phyloP scores from a whole-genome alignment of 2,888 invertebrate species.

The Tachina grossa region DNA sequence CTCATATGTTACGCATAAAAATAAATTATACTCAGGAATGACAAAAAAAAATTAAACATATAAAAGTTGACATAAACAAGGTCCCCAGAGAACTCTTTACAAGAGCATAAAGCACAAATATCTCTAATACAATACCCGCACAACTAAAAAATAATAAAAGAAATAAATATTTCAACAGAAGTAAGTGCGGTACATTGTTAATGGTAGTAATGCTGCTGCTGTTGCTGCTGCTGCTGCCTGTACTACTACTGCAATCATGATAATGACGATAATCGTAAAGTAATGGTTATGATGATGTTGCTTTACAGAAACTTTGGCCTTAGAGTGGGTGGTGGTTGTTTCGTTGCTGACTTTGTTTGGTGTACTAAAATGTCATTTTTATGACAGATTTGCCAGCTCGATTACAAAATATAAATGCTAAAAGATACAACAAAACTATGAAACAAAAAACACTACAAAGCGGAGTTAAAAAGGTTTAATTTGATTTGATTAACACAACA shows the following conservation, averaged over 20 bases:
- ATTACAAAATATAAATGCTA: conserved; percentile 74
- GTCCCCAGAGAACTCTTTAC: conserved; percentile 82
- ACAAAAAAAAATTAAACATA: conserved; percentile 47
- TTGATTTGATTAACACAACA: conserved; percentile 81
- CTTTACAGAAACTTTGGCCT: conserved; percentile 15
- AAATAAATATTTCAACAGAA: conserved; percentile 50
- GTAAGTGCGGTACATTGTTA: conserved; percentile 20
- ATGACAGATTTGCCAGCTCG: conserved; percentile 82
- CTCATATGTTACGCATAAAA: conserved; percentile 73
- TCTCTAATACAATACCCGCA: conserved; percentile 35
- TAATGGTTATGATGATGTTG: conserved; percentile 45
- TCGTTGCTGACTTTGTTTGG: conserved; percentile 11
- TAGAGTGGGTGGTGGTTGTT: conserved; percentile 47
- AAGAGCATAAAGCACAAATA: conserved; percentile 71
- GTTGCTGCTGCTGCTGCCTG: no score
- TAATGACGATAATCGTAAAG: conserved; percentile 52
- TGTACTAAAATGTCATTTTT: conserved; percentile 75
- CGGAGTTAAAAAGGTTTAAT: conserved; percentile 70
- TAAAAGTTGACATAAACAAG: conserved; percentile 82
- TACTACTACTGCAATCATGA: conserved; percentile 16
- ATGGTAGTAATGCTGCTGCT: conserved; percentile 6
- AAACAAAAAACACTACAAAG: conserved; percentile 34
- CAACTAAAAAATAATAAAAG: conserved; percentile 34
- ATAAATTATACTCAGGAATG: conserved; percentile 78
- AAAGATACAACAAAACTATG: conserved; percentile 35